Evolutionary conservation across 2,113 vertebrate genomes (phyloP), one percentile per base, ranked within the genome.

Genomic region (Ictidomys tridecemlineatus): DNA sequence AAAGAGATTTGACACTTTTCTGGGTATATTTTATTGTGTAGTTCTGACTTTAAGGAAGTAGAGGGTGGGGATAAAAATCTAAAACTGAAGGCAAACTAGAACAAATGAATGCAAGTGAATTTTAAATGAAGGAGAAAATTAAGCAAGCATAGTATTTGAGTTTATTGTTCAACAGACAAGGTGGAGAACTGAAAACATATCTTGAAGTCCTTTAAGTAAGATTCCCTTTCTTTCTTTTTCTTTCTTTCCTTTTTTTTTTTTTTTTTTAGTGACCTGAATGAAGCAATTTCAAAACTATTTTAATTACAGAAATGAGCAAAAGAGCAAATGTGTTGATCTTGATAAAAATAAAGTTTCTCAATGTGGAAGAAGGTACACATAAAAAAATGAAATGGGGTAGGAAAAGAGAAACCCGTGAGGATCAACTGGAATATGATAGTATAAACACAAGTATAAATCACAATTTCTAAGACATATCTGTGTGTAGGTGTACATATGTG

Each of bases 221-320:
- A 51, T 53, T 56, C 73, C 73, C n/a, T 67, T 34, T 18, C 34
- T 18, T n/a, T 70, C 11, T 70, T 17, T n/a, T n/a, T 70, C 34
- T 76, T 45, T 45, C 45, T 45, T 45, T 45, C 45, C 45, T 45
- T 45, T 45, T 42, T 42, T 39, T 45, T 45, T 45, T 5, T n/a
- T 6, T 45, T 45, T 45, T 86, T n/a, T 24, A 80, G 48, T 42
- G 20, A 39, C 28, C 77, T 56, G 1, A 8, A 12, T 58, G 84
- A 91, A 90, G 72, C 18, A 93, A 95, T 39, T 90, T 39, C 82
- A 61, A 89, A 89, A 83, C 10, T 91, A 83, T 39, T 92, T 85
- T 26, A 85, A 61, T 69, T 67, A 65, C 1, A 87, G 61, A 65
- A 91, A 72, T 63, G 5, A 93, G 53, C 37, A 58, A 70, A 87